Evolutionary conservation across 1,140 invertebrate genomes (phyloP), one percentile per base, ranked within the genome.

Genomic region (Scaptomyza pallida): DNA sequence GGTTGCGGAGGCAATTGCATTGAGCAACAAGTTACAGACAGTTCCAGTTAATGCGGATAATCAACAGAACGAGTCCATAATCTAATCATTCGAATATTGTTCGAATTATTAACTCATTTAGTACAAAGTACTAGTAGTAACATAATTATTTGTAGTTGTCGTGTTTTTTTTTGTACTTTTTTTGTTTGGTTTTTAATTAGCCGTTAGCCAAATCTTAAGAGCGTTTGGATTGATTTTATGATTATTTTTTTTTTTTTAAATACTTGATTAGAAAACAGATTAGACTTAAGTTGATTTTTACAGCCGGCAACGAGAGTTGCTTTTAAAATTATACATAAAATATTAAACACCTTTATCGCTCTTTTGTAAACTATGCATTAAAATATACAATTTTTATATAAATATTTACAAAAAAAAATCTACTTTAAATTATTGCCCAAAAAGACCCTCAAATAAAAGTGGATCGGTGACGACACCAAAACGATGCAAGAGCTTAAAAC

Each of bases 391-490:
- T 3, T 52, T 52, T 23, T 30, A 12, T 61, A 70, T 33, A 6
- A 47, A 9, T 51, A 72, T 59, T 35, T 44, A 48, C 6, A 68
- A 50, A 17, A 26, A 23, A 30, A 55, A 17, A 37, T 35, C 17
- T 44, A 30, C 12, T 57, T 45, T 16, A 5, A 10, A 10, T 75
- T 41, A 89, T 41, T 88, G 72, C 0, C 89, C 89, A 45, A 90
- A 90, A 9, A 90, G 61, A 5, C 70, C 67, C 13, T 73, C 78
- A 48, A 90, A 90, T 16, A 77, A 17, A 13, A 89, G 57, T 0
- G 71, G 71, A 45, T 91, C 82, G 2, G 47, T 71, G 16, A 91
- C 55, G n/a, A 70, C 10, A 3, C 89, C 89, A 51, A 89, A 85
- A 2, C 89, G 75, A 33, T 70, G 61, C 2, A 90, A 40, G 2